Base-by-base conservation (phyloP, 1,140 invertebrate genomes). In the Micrasema longulum region DNA sequence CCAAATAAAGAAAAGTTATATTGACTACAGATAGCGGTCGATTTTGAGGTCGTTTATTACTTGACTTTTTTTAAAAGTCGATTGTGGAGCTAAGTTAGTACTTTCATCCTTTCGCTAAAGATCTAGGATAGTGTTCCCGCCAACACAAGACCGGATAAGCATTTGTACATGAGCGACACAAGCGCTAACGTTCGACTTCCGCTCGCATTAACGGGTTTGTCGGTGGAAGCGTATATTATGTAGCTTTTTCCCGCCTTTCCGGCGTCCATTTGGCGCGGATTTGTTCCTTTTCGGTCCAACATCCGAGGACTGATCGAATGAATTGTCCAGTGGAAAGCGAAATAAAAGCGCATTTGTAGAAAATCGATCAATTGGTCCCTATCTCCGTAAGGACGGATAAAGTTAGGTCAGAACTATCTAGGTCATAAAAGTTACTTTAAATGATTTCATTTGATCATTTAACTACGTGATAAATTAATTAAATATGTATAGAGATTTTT, bases 151-250 rank as follows among this genome's bases (percentile, higher is more conserved):
- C 55, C 55, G 55, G 55, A 60, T 60, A 60, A 60, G 55, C 14
- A 31, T 53, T 53, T 53, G 12, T 60, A 60, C 55, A 60, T 60
- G 55, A 60, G 55, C 55, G 55, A 60, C 55, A 60, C 55, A 41
- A 23, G 55, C 36, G 55, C 55, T 60, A 60, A 60, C 55, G 55
- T 41, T 60, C 55, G 55, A 60, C 55, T 60, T 60, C 55, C 55
- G 55, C 36, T 38, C 6, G 36, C 55, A 38, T 60, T 60, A 60
- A 60, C 55, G 55, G 36, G 55, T 60, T 60, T 60, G 55, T 60
- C 55, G 55, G 55, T 16, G 55, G 55, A 43, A 60, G 35, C 12
- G 55, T 31, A 38, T 60, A 31, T 31, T 22, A 20, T 36, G 55
- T 57, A 38, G 36, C 36, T 60, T 35, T 57, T 55, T 60, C 36